Percentiles rank a stretch among this genome's conserved stretches.
Evolutionary conservation across 2,888 invertebrate species (phyloP).

Genomic region (Apodemia duryi): DNA sequence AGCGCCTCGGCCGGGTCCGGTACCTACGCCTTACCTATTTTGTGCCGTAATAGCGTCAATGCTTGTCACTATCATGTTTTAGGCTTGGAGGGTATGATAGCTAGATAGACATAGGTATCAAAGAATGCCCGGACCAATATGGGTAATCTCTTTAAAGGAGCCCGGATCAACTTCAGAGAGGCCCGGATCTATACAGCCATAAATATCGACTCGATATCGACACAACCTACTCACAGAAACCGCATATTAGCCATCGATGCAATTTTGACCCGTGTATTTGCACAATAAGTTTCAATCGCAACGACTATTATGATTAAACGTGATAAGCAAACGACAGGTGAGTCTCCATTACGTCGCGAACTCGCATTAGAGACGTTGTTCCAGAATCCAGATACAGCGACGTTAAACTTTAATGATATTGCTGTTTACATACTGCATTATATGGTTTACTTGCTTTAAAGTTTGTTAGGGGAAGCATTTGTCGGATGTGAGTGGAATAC

Average conservation of each 20-base stretch:
- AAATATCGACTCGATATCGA: neutral
- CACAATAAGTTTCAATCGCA: conserved; percentile 34
- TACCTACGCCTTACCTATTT: neutral
- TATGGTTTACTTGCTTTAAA: neutral
- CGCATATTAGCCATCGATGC: neutral
- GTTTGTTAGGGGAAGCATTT: neutral
- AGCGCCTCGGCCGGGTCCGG: neutral
- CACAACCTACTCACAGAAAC: too few species aligned
- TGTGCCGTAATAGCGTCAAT: neutral
- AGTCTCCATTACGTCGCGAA: conserved; percentile 18
- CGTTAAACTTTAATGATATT: conserved; percentile 1
- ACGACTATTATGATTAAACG: conserved; percentile 34
- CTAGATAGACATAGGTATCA: too few species aligned
- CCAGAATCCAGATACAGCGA: neutral
- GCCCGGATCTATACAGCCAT: neutral
- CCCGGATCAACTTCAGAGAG: neutral
- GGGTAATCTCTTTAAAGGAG: too few species aligned
- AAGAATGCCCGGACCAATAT: too few species aligned
- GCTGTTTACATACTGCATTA: neutral
- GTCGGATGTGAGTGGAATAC: neutral
- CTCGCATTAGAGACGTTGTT: conserved; percentile 17
- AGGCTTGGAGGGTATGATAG: too few species aligned
- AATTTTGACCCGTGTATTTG: conserved; percentile 29
- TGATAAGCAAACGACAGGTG: conserved; percentile 23
- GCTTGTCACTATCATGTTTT: too few species aligned